Percentiles rank a stretch among this genome's conserved stretches.
Conservation (phyloP, 2,888 invertebrate species). For the Drosophila mulleri region DNA sequence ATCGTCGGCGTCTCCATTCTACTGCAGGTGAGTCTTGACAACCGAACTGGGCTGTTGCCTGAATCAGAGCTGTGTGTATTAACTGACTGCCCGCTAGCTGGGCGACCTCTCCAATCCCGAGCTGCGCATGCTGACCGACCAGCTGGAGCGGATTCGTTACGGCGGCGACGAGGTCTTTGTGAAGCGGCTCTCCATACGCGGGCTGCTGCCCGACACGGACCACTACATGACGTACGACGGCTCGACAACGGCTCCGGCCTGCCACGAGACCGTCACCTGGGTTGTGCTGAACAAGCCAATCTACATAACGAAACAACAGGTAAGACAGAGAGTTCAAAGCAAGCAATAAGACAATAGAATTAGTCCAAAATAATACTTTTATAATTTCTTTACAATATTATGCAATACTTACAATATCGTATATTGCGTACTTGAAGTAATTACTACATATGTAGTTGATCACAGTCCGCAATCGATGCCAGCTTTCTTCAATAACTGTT, state of each 20-base stretch:
- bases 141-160: constrained; percentile 95
- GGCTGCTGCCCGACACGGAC: constrained; percentile 95
- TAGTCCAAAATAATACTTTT: not conserved
- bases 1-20: constrained; percentile 97
- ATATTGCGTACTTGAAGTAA: too few relatives aligned
- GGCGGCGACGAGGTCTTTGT: constrained; percentile 95
- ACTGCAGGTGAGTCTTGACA: constrained; percentile 91
- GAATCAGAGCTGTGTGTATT: not conserved
- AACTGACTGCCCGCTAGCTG: constrained; percentile 87
- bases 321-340: constrained; percentile 83
- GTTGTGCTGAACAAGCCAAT: constrained; percentile 98
- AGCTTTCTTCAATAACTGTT: too few relatives aligned
- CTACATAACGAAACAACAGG: constrained; percentile 98
- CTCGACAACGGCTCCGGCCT: constrained; percentile 98
- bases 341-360: too few relatives aligned
- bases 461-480: too few relatives aligned
- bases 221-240: constrained; percentile 99
- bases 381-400: too few relatives aligned
- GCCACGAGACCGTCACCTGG: constrained; percentile 99
- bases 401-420: too few relatives aligned
- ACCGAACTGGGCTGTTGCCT: not conserved
- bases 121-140: constrained; percentile 95
- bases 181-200: constrained; percentile 93
- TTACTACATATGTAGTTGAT: too few relatives aligned
- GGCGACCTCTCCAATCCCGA: constrained; percentile 97